A percentile compares a stretch with the other conserved stretches of the same genome.
Conservation (phyloP, 2,113 vertebrate species). For the Calypte anna region DNA sequence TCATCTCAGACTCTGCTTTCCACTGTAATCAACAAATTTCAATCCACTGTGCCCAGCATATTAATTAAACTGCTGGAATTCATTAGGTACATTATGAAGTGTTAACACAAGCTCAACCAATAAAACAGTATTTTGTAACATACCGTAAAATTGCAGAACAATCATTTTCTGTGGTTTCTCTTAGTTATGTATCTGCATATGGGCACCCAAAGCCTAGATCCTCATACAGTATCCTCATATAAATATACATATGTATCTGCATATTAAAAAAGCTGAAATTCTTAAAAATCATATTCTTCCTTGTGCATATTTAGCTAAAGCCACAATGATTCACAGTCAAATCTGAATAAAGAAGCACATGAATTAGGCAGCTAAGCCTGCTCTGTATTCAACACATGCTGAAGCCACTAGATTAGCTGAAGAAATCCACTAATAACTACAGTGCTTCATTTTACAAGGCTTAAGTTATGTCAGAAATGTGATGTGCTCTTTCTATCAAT, state of each 20-base stretch:
- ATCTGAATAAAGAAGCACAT: neutral
- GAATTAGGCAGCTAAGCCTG: neutral
- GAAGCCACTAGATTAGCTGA: slow-evolving; percentile 28
- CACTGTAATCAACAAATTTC: neutral
- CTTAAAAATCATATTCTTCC: neutral
- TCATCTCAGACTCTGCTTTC: neutral
- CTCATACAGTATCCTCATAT: neutral
- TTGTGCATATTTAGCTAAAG: neutral
- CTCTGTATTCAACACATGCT: neutral
- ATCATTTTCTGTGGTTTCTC: neutral
- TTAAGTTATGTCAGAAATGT: slow-evolving; percentile 48
- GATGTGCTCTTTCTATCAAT: neutral
- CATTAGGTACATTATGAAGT: neutral
- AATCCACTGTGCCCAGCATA: slow-evolving; percentile 16
- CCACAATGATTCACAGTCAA: neutral
- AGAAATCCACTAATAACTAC: slow-evolving; percentile 54
- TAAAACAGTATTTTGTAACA: neutral
- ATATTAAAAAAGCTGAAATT: neutral
- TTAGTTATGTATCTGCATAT: neutral
- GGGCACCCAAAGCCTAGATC: neutral
- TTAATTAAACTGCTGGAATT: slow-evolving; percentile 39
- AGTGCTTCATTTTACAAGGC: slow-evolving; percentile 19
- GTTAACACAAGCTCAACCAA: neutral
- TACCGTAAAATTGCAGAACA: neutral
- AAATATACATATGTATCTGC: neutral